phyloP scores from a whole-genome alignment of 2,113 vertebrate genomes.

The Pipra filicauda region DNA sequence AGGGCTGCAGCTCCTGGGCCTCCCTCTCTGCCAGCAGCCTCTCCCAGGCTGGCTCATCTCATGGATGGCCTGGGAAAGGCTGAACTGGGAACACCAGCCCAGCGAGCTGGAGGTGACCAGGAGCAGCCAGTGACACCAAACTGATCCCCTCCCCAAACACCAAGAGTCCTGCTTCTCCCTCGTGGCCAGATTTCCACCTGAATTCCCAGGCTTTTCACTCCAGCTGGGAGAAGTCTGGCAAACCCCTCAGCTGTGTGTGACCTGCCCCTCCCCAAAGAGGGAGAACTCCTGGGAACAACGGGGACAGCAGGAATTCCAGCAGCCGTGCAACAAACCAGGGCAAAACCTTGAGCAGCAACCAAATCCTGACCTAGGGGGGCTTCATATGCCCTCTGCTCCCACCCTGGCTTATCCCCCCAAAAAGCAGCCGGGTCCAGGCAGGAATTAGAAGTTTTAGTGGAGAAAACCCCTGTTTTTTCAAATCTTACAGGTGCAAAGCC shows the following conservation, averaged over 20 bases:
- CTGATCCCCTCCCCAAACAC: rapidly evolving
- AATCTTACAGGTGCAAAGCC: background rate
- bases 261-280: rapidly evolving
- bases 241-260: rapidly evolving
- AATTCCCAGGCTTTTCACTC: conserved; percentile 6
- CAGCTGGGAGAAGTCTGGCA: background rate
- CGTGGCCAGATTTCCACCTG: background rate
- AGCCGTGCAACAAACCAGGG: background rate
- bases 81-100: background rate
- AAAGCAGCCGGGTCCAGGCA: background rate
- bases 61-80: rapidly evolving
- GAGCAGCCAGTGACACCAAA: background rate
- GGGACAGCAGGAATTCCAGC: background rate
- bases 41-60: background rate
- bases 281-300: rapidly evolving
- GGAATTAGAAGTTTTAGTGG: rapidly evolving
- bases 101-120: background rate
- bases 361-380: rapidly evolving
- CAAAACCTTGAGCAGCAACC: background rate
- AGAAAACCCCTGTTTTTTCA: background rate
- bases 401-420: rapidly evolving
- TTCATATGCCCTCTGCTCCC: rapidly evolving
- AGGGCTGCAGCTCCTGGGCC: background rate
- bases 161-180: background rate
- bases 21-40: background rate